Base-by-base conservation (phyloP, 2,113 vertebrate species). In the Aspidoscelis tigris region DNA sequence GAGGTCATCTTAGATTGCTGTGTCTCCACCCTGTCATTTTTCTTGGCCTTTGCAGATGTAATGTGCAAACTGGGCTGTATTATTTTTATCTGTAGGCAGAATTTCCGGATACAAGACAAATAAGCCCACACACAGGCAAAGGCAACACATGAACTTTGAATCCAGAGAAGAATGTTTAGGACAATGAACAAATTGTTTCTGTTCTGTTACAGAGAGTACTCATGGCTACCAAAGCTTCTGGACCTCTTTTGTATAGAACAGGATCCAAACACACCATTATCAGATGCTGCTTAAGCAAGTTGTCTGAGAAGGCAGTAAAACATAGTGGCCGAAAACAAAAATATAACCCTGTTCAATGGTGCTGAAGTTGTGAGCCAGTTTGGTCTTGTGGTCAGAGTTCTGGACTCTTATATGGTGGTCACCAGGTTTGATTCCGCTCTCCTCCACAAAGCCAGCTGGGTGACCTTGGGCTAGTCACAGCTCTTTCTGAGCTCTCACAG, bases 261-360 rank as follows among this genome's bases (percentile, higher is more conserved):
- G 0, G 0, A 0, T 66, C 20, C 43, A 2, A 75, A n/a, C 55
- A 50, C 14, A 1, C 0, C 79, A 16, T 26, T 1, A 64, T 70
- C 77, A 77, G 44, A 47, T 0, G 0, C 2, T 16, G 53, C 76
- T 55, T n/a, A 84, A 77, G n/a, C 47, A 58, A 87, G 65, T 21
- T 50, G 3, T n/a, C 10, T 14, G 14, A 12, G 5, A 58, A 58
- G 55, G 55, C 5, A 12, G 14, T 58, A 0, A 0, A 47, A 84
- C 71, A 70, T 55, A 58, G 24, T 1, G 0, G 53, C 33, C 0
- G 7, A 82, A 84, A 50, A 22, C 68, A 53, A 12, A 61, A 61
- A 16, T 50, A 9, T 50, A 50, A 50, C 8, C 5, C 47, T 9
- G 8, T 50, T 50, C 47, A 50, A 9, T 50, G 47, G 47, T 50